Evolutionary conservation across 2,888 invertebrate genomes (phyloP).

Genomic region (Galerucella calmariensis): DNA sequence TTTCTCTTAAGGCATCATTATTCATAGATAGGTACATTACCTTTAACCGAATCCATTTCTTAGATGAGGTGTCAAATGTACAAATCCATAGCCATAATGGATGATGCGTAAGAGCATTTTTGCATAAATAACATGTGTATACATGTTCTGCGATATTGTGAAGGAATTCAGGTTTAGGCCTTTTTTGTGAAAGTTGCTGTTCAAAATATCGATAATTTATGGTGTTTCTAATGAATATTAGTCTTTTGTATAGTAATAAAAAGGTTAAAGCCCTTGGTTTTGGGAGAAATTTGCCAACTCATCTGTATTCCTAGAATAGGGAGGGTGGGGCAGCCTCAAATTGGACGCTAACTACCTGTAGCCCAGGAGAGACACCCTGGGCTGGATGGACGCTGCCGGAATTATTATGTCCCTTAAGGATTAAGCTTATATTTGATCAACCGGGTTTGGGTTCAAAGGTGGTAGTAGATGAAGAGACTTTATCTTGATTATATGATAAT

Average conservation of each 20-base stretch:
- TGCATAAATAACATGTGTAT: conserved; percentile 9
- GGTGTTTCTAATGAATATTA: not conserved
- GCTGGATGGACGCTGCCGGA: too few relatives aligned
- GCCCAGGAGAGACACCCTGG: too few relatives aligned
- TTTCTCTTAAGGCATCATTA: conserved; percentile 34
- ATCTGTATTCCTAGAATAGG: too few relatives aligned
- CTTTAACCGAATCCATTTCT: conserved; percentile 27
- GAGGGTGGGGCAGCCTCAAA: too few relatives aligned
- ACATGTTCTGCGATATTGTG: not conserved
- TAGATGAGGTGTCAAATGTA: conserved; percentile 31
- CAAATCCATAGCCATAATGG: conserved; percentile 21
- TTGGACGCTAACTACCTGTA: too few relatives aligned
- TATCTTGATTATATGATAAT: too few relatives aligned
- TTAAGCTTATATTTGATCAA: too few relatives aligned
- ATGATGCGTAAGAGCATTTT: conserved; percentile 14
- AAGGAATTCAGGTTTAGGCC: not conserved
- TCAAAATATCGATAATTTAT: not conserved
- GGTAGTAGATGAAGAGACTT: too few relatives aligned
- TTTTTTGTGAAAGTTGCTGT: conserved; percentile 6
- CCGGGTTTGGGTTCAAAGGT: too few relatives aligned
- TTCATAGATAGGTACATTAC: conserved; percentile 26
- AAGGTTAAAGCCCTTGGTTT: not conserved
- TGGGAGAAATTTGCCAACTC: too few relatives aligned
- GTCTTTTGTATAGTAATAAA: not conserved
- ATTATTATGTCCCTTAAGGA: too few relatives aligned